phyloP scores from a whole-genome alignment of 2,888 invertebrate species.

The Hirtodrosophila confusa region DNA sequence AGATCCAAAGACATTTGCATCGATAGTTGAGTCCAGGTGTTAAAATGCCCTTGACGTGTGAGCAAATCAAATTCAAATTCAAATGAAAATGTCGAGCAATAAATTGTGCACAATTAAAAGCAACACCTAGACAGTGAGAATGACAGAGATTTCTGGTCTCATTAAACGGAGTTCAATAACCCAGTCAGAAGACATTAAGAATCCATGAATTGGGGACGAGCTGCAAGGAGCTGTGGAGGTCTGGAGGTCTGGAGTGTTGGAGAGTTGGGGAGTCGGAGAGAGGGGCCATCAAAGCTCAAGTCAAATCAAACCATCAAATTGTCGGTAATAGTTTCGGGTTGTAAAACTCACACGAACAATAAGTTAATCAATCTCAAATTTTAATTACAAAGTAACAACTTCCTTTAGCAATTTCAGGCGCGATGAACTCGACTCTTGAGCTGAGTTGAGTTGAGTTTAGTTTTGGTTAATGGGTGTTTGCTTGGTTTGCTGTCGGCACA shows the following conservation, averaged over 20 bases:
- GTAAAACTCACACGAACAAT: constrained; percentile 81
- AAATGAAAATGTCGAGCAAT: constrained; percentile 60
- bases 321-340: constrained; percentile 76
- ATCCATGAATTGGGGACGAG: constrained; percentile 41
- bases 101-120: constrained; percentile 74
- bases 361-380: constrained; percentile 80
- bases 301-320: constrained; percentile 79
- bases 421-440: constrained; percentile 65
- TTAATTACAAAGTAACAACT: constrained; percentile 80
- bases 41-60: constrained; percentile 16
- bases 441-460: constrained; percentile 4
- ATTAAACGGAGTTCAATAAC: constrained; percentile 65
- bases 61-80: constrained; percentile 48
- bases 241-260: neutral
- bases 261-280: neutral
- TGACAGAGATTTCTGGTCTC: constrained; percentile 36
- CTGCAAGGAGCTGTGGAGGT: no score
- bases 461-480: constrained; percentile 64
- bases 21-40: constrained; percentile 28
- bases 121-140: constrained; percentile 31
- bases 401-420: constrained; percentile 79
- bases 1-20: neutral
- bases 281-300: constrained; percentile 34
- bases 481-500: constrained; percentile 49
- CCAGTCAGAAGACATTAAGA: constrained; percentile 40